Conservation (phyloP, 2,888 invertebrate genomes). For the Drosophila greeni region DNA sequence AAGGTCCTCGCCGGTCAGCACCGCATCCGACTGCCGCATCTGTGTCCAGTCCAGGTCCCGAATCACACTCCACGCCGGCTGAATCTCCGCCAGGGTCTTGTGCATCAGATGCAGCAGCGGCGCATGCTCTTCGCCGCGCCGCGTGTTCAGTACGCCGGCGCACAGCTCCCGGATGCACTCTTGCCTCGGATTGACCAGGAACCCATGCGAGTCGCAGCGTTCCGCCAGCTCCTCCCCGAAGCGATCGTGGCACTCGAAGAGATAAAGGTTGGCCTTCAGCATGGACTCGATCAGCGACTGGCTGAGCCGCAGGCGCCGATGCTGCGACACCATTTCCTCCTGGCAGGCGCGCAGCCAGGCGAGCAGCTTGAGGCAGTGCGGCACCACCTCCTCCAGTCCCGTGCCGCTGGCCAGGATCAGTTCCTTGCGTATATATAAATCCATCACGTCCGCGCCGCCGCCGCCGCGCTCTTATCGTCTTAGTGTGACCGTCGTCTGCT, state of each 20-base stretch:
- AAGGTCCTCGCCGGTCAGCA: slow-evolving; percentile 11
- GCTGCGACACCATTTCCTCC: slow-evolving; percentile 39
- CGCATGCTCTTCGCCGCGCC: slow-evolving; percentile 48
- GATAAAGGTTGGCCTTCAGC: slow-evolving; percentile 56
- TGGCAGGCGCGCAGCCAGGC: slow-evolving; percentile 55
- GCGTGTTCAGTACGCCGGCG: slow-evolving; percentile 40
- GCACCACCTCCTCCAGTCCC: slow-evolving; percentile 47
- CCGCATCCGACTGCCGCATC: slow-evolving; percentile 15
- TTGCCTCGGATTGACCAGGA: slow-evolving; percentile 21
- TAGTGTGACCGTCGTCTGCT: background rate
- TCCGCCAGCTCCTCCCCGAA: slow-evolving; percentile 48
- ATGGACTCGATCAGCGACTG: slow-evolving; percentile 54
- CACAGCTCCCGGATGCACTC: slow-evolving; percentile 48
- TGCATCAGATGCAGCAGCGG: slow-evolving; percentile 51
- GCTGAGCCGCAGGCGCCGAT: slow-evolving; percentile 37
- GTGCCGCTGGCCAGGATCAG: slow-evolving; percentile 35
- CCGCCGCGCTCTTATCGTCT: background rate
- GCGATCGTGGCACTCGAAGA: slow-evolving; percentile 52
- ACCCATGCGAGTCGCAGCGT: slow-evolving; percentile 27
- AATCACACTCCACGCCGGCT: slow-evolving; percentile 49
- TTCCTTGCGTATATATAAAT: slow-evolving; percentile 54
- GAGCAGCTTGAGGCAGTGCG: slow-evolving; percentile 51
- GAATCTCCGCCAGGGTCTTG: slow-evolving; percentile 48
- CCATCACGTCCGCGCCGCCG: slow-evolving; percentile 31
- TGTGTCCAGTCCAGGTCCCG: slow-evolving; percentile 53